Evolutionary conservation across 2,888 invertebrate species (phyloP), one percentile per base, ranked within the genome.

Genomic region (Fissipunctia ypsillon): DNA sequence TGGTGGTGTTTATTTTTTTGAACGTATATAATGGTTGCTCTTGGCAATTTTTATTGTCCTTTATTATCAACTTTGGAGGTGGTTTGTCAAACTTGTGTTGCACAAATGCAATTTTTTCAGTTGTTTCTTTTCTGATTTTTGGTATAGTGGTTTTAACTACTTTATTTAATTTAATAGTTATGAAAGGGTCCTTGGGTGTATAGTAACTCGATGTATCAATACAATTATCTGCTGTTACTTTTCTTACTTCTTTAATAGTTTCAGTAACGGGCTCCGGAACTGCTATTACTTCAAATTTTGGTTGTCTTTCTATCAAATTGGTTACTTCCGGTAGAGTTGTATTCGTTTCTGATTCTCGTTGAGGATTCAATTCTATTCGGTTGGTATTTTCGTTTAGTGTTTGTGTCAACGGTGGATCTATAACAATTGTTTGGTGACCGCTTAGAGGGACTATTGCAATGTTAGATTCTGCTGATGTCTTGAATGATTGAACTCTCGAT

Each of bases 391-490:
- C 88, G 67, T 72, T 83, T 48, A 76, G 64, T 48, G 90, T 89
- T 86, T 93, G 93, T 50, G 88, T 89, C 45, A 95, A 82, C 22
- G 96, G 96, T 78, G 96, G 96, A 89, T 96, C 93, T 73, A 96
- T 95, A 41, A 96, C 94, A 84, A 96, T 95, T n/a, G 96, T 96
- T 92, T 96, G 96, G 88, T 96, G 96, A 63, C 96, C 96, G 84
- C 96, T 96, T 77, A 96, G 88, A 60, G 96, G 96, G 56, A 96
- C 92, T 67, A 96, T 93, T 72, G 95, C 92, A 76, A 96, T 94
- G 84, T 94, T 95, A n/a, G 95, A 94, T 80, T 95, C 94, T n/a
- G 94, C 93, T 6, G 94, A 93, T 76, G 95, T 95, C 87, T 96
- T 96, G 76, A 96, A 96, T 52, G 96, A 95, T 84, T 96, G 96